Evolutionary conservation across 1,140 invertebrate genomes (phyloP).

Genomic region (Asobara japonica): DNA sequence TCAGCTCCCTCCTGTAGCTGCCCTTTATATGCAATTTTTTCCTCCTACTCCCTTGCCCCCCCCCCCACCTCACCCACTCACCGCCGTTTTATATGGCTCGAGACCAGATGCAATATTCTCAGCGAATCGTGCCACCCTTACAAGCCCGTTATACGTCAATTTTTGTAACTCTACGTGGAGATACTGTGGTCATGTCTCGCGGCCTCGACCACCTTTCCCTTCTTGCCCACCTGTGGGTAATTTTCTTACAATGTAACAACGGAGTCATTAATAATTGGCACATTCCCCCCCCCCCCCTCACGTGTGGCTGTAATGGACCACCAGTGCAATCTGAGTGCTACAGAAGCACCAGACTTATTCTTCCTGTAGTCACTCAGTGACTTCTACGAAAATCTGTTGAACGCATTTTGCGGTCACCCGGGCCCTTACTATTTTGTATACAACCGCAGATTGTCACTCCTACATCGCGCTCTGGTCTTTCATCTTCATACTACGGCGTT

Average conservation of each 20-base stretch:
- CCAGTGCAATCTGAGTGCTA: not conserved
- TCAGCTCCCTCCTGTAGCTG: not conserved
- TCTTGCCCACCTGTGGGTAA: not conserved
- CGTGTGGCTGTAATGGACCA: not conserved
- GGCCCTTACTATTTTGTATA: conserved; percentile 8
- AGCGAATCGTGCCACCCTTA: conserved; percentile 18
- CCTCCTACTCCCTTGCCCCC: not conserved
- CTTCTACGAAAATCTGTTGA: conserved; percentile 1
- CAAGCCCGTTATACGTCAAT: conserved; percentile 12
- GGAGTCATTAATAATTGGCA: not conserved
- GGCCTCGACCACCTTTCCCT: conserved; percentile 26
- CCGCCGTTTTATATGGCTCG: not conserved
- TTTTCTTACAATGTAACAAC: conserved; percentile 2
- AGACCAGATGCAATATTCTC: conserved; percentile 5
- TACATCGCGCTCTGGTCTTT: not conserved
- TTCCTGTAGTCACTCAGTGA: not conserved
- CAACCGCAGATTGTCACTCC: conserved; percentile 25
- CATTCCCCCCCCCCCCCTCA: not conserved
- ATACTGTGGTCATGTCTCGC: conserved; percentile 22
- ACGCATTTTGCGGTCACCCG: conserved; percentile 22
- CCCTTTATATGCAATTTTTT: conserved; percentile 13
- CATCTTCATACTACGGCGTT: not conserved
- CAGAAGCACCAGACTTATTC: not conserved
- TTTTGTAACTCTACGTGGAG: not conserved
- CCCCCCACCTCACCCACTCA: not conserved